phyloP scores from a whole-genome alignment of 2,113 vertebrate species.

The Caretta caretta region DNA sequence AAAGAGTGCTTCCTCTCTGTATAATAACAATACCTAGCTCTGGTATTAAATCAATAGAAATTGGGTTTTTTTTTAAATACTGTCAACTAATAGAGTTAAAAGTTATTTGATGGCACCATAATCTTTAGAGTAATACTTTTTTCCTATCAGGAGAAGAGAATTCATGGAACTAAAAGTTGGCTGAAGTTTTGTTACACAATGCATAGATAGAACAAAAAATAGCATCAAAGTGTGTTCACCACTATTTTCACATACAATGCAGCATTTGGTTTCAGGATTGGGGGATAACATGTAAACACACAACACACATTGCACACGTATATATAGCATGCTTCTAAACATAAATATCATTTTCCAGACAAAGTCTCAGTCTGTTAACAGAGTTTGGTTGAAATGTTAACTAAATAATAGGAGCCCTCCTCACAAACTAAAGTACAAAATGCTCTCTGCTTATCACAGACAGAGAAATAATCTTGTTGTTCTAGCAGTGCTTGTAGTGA shows the following conservation, averaged over 20 bases:
- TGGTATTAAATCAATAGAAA: no score
- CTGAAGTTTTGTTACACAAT: background rate
- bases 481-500: no score
- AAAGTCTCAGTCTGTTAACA: constrained; percentile 3
- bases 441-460: no score
- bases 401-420: background rate
- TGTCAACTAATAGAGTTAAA: background rate
- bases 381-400: background rate
- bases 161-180: background rate
- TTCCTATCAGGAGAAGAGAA: background rate
- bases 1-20: no score
- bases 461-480: no score
- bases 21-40: no score
- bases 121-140: background rate
- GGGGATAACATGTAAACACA: background rate
- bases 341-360: constrained; percentile 15
- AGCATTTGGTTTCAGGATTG: background rate
- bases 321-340: background rate
- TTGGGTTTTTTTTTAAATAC: no score
- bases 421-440: background rate
- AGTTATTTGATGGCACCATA: background rate
- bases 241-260: background rate
- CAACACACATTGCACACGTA: background rate
- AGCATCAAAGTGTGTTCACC: background rate
- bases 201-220: background rate